phyloP scores from a whole-genome alignment of 2,888 invertebrate genomes.

The Archips crataeganus region DNA sequence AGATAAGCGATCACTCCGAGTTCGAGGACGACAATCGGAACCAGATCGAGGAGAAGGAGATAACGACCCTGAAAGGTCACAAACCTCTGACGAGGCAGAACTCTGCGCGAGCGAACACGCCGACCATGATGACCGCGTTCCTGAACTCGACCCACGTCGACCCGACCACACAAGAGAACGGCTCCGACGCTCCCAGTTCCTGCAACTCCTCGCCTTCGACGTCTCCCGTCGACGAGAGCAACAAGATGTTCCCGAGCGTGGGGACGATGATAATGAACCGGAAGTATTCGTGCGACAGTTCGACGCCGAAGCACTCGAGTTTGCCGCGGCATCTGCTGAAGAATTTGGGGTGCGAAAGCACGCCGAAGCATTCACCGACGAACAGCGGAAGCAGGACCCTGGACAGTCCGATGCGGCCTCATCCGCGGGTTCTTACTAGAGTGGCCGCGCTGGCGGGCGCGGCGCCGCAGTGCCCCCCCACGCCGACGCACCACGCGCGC shows the following conservation, averaged over 20 bases:
- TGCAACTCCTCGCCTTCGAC: conserved; percentile 78
- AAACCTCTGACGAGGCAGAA: conserved; percentile 89
- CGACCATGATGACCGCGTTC: conserved; percentile 81
- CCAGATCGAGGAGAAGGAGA: conserved; percentile 82
- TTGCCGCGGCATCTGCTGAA: conserved; percentile 78
- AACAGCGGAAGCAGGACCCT: conserved; percentile 55
- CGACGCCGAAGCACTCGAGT: conserved; percentile 79
- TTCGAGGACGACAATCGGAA: conserved; percentile 82
- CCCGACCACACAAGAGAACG: conserved; percentile 62
- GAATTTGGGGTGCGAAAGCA: conserved; percentile 73
- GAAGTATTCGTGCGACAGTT: conserved; percentile 76
- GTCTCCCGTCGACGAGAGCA: conserved; percentile 73
- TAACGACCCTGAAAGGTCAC: conserved; percentile 86
- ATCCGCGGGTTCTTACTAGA: too few species aligned
- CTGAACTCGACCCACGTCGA: conserved; percentile 77
- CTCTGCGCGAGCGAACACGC: conserved; percentile 85
- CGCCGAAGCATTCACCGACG: conserved; percentile 76
- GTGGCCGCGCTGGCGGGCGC: conserved; percentile 63
- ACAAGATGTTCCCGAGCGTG: conserved; percentile 65
- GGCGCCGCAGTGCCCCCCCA: conserved; percentile 80
- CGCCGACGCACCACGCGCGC: conserved; percentile 94
- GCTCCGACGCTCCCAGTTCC: conserved; percentile 74
- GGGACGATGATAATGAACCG: conserved; percentile 79
- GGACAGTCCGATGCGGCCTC: conserved; percentile 80
- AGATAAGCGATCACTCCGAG: conserved; percentile 79